A percentile compares a stretch with the other conserved stretches of the same genome.
Evolutionary conservation across 2,113 vertebrate genomes (phyloP).

Genomic region (Rhinopithecus roxellana): DNA sequence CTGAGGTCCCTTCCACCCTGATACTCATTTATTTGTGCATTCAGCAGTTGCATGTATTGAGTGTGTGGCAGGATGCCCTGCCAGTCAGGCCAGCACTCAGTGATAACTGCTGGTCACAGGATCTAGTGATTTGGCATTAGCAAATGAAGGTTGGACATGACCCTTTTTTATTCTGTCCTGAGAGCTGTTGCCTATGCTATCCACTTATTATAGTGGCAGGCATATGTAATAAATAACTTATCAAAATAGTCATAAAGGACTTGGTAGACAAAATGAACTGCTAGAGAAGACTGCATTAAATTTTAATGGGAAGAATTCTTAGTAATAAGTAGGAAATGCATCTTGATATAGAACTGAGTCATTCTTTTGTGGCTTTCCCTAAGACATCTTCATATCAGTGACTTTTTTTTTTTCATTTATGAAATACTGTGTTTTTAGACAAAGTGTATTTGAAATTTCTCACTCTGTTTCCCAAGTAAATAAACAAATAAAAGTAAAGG

Average conservation of each 20-base stretch:
- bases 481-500: background rate
- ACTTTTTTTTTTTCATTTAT: background rate
- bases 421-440: background rate
- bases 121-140: background rate
- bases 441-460: background rate
- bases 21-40: background rate
- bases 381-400: background rate
- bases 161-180: background rate
- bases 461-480: background rate
- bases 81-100: background rate
- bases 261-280: conserved; percentile 46
- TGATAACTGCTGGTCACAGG: background rate
- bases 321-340: background rate
- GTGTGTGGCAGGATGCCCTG: background rate
- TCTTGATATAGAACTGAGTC: background rate
- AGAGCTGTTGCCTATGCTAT: background rate
- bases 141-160: background rate
- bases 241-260: conserved; percentile 54
- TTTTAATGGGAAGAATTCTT: conserved; percentile 50
- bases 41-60: background rate
- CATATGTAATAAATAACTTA: conserved; percentile 36
- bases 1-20: background rate
- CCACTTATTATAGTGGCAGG: background rate
- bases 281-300: conserved; percentile 36
- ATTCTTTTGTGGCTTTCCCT: background rate